Evolutionary conservation across 2,888 invertebrate species (phyloP), one percentile per base, ranked within the genome.

Genomic region (Ophion slaviceki): DNA sequence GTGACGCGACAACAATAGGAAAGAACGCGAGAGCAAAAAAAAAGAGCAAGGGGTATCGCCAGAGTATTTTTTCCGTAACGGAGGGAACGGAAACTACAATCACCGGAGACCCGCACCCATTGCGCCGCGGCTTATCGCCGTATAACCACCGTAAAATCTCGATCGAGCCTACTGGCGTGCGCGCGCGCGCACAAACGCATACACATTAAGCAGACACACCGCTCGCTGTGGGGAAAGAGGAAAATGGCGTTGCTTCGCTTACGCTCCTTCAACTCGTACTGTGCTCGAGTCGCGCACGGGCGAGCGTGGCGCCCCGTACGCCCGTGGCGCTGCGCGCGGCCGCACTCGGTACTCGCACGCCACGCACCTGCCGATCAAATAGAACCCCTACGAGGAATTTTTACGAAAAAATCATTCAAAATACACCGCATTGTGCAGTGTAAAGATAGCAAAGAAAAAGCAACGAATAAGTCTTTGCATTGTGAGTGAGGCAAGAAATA

Each of bases 191-290:
- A 10, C 47, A 14, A 4, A 47, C 47, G 4, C 47, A 14, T 4
- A 47, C 47, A 4, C 14, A 8, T 40, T 5, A 8, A 40, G 32
- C 32, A 32, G 45, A 47, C 47, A 47, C 47, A 40, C 14, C 47
- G 47, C 47, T 47, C 71, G 76, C 71, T 57, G 40, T 61, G 67
- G 76, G 59, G 78, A 85, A 75, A 80, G 75, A 84, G 86, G 84
- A 88, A 88, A 88, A 88, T 88, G 87, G 87, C 87, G 87, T 84
- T 87, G 79, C 83, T 61, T 70, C 71, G 84, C 77, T 83, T 74
- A 80, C 86, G 86, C 86, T 78, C 59, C 83, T 83, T 79, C 85
- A 47, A 80, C 67, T 77, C 80, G 74, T 72, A 86, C 86, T 86
- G 86, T 80, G 77, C 47, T 80, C 77, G 85, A 79, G 36, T 62